Conservation (phyloP, 2,113 vertebrate genomes). For the Nycticryphes semicollaris region DNA sequence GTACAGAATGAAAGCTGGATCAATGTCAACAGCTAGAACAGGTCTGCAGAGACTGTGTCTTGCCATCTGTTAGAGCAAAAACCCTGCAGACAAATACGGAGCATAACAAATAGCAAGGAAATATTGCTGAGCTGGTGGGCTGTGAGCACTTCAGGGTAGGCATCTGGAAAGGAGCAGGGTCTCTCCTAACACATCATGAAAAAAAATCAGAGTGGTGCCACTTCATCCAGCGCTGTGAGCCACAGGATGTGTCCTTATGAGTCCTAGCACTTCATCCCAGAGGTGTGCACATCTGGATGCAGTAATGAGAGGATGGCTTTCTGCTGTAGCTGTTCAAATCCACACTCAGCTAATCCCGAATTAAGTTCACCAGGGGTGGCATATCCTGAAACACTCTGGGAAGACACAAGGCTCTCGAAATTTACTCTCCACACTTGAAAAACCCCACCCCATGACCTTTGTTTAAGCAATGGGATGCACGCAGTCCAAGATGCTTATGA, state of each 20-base stretch:
- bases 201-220: not conserved
- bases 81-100: not conserved
- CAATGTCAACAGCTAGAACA: not conserved
- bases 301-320: not conserved
- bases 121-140: not conserved
- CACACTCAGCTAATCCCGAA: not conserved
- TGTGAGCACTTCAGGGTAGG: not conserved
- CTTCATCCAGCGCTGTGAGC: not conserved
- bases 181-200: not conserved
- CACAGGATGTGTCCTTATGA: not conserved
- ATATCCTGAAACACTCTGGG: not conserved
- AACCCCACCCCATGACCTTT: not conserved
- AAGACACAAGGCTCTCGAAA: not conserved
- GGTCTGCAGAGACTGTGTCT: not conserved
- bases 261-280: not conserved
- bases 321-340: not conserved
- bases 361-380: not conserved
- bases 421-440: not conserved
- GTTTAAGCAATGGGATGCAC: not conserved
- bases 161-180: constrained; percentile 16
- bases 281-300: not conserved
- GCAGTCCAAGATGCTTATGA: not conserved
- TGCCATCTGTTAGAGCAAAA: constrained; percentile 8
- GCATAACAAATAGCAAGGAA: constrained; percentile 13
- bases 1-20: constrained; percentile 8